These are phyloP conservation scores for Drosophila melanica DNA, from an alignment of 1,140 invertebrate species.

Conservation along the genomic window DNA sequence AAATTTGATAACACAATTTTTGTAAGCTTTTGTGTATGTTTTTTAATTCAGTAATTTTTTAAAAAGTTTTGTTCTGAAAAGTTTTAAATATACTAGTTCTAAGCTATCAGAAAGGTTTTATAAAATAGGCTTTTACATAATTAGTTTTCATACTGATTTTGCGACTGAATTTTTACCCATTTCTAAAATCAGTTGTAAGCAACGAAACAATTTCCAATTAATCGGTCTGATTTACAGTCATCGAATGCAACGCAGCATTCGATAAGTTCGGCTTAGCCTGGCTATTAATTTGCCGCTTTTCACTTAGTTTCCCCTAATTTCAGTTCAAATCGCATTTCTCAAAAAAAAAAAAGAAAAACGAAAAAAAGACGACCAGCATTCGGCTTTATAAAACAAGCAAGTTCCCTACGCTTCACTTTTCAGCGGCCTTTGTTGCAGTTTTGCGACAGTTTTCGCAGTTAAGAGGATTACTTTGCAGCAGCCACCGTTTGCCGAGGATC, in stretches of 20 bases:
- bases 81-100: too few species aligned
- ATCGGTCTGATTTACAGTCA: conserved; percentile 18
- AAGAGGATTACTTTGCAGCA: conserved; percentile 74
- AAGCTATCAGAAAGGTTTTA: too few species aligned
- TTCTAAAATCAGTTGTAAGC: too few species aligned
- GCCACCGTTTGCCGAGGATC: conserved; percentile 8
- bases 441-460: conserved; percentile 78
- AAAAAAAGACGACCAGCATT: conserved; percentile 26
- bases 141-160: too few species aligned
- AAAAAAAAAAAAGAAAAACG: conserved; percentile 45
- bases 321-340: conserved; percentile 65
- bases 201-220: conserved; percentile 9
- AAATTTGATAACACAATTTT: too few species aligned
- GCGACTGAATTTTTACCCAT: too few species aligned
- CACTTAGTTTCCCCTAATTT: conserved; percentile 29
- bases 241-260: conserved; percentile 32
- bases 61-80: too few species aligned
- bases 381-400: conserved; percentile 22
- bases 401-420: conserved; percentile 18
- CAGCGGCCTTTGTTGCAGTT: conserved; percentile 57
- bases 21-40: too few species aligned
- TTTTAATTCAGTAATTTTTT: too few species aligned
- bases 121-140: too few species aligned
- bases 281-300: conserved; percentile 27
- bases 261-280: conserved; percentile 25